phyloP scores from a whole-genome alignment of 1,140 invertebrate species.

The Prorops nasuta region DNA sequence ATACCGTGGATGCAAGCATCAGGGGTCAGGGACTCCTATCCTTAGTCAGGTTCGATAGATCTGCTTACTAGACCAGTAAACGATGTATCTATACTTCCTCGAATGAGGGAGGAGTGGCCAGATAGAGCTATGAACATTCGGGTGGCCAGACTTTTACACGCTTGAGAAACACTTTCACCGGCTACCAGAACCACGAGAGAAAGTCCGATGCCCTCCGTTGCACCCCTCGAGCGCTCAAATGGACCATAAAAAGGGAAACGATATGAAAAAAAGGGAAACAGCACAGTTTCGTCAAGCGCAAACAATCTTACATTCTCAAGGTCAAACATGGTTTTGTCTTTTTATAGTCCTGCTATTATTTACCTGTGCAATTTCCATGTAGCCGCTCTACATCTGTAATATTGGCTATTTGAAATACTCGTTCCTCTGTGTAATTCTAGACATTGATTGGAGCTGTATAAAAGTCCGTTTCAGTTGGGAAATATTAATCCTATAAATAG shows the following conservation, averaged over 20 bases:
- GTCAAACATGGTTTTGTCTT: neutral
- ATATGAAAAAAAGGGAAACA: neutral
- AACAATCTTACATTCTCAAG: neutral
- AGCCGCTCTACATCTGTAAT: too few species aligned
- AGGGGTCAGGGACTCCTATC: conserved; percentile 4
- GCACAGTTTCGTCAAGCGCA: too few species aligned
- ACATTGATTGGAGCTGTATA: too few species aligned
- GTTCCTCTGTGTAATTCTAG: too few species aligned
- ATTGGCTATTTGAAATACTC: too few species aligned
- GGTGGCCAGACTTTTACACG: conserved; percentile 6
- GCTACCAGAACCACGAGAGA: conserved; percentile 19
- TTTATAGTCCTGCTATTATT: neutral
- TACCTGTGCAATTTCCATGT: too few species aligned
- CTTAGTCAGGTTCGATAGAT: too few species aligned
- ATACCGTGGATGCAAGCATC: too few species aligned
- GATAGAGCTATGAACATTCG: conserved; percentile 20
- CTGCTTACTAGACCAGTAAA: too few species aligned
- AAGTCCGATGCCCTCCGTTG: conserved; percentile 23
- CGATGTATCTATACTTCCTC: too few species aligned
- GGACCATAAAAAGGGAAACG: conserved; percentile 8
- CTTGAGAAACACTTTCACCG: conserved; percentile 33
- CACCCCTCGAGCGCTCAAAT: conserved; percentile 19
- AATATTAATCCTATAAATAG: too few species aligned
- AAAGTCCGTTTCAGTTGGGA: too few species aligned
- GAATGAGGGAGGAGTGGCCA: neutral